Percentiles rank a stretch among this genome's conserved stretches.
Evolutionary conservation across 2,113 vertebrate species (phyloP).

Genomic region (Dascyllus trimaculatus): DNA sequence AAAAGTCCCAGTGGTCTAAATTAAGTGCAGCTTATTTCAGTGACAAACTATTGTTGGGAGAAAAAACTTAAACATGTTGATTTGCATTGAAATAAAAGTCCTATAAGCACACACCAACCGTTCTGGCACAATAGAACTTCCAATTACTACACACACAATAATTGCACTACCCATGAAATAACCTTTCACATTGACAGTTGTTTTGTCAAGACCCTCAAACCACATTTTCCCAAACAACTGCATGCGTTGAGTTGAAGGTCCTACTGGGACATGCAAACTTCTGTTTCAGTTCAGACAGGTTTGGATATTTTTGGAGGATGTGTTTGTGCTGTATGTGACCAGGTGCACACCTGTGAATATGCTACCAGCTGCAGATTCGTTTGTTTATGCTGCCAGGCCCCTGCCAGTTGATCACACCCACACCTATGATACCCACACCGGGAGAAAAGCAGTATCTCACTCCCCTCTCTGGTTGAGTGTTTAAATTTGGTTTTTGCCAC

Average conservation of each 20-base stretch:
- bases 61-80: neutral
- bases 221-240: neutral
- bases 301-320: too few relatives aligned
- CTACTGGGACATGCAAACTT: neutral
- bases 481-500: neutral
- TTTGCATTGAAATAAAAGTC: neutral
- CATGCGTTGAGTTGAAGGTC: neutral
- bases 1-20: neutral
- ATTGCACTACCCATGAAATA: neutral
- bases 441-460: neutral
- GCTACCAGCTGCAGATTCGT: neutral
- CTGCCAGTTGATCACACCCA: neutral
- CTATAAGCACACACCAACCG: neutral
- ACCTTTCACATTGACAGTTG: neutral
- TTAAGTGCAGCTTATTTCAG: neutral
- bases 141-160: too few relatives aligned
- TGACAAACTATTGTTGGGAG: neutral
- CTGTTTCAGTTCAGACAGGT: neutral
- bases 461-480: neutral
- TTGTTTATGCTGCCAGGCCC: slow-evolving; percentile 1
- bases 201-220: neutral
- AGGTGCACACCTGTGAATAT: neutral
- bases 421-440: neutral
- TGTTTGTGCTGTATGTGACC: neutral
- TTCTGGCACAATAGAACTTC: neutral